Conservation (phyloP, 2,113 vertebrate species). For the Maylandia zebra region DNA sequence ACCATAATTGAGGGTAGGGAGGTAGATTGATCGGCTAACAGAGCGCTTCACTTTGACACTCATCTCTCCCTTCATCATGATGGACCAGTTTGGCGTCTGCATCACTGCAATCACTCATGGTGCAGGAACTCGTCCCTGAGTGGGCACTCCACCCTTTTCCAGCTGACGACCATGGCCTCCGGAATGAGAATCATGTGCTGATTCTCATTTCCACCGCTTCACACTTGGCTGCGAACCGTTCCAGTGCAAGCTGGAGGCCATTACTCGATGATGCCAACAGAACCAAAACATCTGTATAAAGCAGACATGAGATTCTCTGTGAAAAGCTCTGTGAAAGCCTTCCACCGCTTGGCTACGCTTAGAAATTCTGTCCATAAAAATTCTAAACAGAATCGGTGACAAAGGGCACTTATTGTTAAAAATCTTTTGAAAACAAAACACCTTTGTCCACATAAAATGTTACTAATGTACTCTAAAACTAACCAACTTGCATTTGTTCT, state of each 20-base stretch:
- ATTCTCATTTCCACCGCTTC: not conserved
- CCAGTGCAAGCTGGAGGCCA: not conserved
- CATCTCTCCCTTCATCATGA: not conserved
- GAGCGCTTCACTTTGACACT: not conserved
- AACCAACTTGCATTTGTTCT: not conserved
- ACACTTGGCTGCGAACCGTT: fast-evolving
- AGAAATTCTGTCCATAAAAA: not conserved
- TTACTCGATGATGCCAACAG: not conserved
- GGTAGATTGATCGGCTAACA: not conserved
- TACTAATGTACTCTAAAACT: not conserved
- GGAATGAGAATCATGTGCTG: not conserved
- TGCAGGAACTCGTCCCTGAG: not conserved
- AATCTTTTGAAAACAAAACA: not conserved
- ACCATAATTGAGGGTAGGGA: not conserved
- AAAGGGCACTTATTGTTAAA: not conserved
- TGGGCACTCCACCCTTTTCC: not conserved
- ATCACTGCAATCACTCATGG: not conserved
- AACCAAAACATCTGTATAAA: fast-evolving
- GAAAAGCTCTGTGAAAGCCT: not conserved
- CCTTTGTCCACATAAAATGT: not conserved
- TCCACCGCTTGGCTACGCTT: fast-evolving
- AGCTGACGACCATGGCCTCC: fast-evolving
- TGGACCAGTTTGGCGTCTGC: fast-evolving
- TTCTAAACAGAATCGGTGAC: not conserved
- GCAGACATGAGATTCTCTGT: not conserved